phyloP scores from a whole-genome alignment of 1,140 invertebrate genomes.

The Wasmannia auropunctata region DNA sequence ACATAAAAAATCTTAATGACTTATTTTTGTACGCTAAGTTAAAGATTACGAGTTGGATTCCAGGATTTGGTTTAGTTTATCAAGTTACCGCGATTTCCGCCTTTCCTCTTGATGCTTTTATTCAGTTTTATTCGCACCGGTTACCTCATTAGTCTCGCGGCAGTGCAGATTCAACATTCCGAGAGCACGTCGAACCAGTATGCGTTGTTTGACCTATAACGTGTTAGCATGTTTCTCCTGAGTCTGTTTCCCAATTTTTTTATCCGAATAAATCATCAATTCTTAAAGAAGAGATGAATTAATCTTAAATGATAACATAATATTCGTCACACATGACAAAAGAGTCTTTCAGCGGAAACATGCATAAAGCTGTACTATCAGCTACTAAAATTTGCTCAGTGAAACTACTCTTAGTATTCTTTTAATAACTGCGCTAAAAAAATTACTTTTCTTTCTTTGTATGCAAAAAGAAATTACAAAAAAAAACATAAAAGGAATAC shows the following conservation, averaged over 20 bases:
- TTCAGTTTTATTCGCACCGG: slow-evolving; percentile 27
- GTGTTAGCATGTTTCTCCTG: neutral
- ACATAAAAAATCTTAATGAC: neutral
- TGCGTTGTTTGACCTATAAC: neutral
- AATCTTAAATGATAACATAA: neutral
- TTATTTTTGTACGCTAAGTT: neutral
- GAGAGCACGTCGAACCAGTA: slow-evolving; percentile 79
- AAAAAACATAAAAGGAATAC: neutral
- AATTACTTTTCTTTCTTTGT: neutral
- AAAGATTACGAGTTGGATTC: neutral
- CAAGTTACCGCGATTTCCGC: slow-evolving; percentile 26
- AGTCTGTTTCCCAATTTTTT: neutral
- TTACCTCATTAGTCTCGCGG: slow-evolving; percentile 73
- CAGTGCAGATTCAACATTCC: slow-evolving; percentile 74
- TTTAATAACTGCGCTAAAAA: neutral
- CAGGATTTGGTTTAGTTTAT: neutral
- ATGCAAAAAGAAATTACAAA: neutral
- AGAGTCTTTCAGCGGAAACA: neutral
- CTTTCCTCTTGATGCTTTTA: slow-evolving; percentile 19
- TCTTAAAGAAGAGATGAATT: neutral
- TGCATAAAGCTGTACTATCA: neutral
- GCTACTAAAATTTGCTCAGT: neutral
- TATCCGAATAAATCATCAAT: neutral
- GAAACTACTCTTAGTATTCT: neutral
- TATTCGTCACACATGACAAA: neutral